Conservation (phyloP, 2,113 vertebrate genomes). For the Acrocephalus kingi region DNA sequence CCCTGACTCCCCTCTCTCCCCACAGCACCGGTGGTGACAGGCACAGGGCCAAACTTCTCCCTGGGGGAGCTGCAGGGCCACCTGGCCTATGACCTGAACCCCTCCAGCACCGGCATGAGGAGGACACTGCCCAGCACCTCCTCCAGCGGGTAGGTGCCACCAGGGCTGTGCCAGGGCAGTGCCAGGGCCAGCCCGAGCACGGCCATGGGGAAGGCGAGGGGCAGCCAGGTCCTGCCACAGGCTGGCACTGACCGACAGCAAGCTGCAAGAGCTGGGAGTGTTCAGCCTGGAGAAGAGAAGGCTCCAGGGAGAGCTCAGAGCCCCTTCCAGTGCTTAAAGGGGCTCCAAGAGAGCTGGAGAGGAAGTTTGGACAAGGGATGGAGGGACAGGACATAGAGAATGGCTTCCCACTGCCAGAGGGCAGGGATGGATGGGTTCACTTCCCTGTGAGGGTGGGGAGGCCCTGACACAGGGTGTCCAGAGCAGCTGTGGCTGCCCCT, state of each 20-base stretch:
- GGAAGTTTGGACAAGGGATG: not conserved
- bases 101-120: conserved; percentile 88
- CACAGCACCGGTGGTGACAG: conserved; percentile 90
- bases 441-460: rapidly evolving
- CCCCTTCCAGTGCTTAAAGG: rapidly evolving
- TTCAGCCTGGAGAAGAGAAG: not conserved
- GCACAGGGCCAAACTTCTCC: conserved; percentile 92
- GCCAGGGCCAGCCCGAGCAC: rapidly evolving
- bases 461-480: not conserved
- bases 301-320: not conserved
- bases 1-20: not conserved
- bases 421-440: not conserved
- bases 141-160: conserved; percentile 85
- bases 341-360: not conserved
- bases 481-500: not conserved
- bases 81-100: conserved; percentile 95
- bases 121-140: conserved; percentile 93
- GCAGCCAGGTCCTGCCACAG: rapidly evolving
- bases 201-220: rapidly evolving
- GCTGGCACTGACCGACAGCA: not conserved
- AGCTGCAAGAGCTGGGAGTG: not conserved
- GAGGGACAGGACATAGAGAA: not conserved
- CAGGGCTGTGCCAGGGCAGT: rapidly evolving
- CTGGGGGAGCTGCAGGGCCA: conserved; percentile 96
- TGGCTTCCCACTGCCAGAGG: not conserved